phyloP scores from a whole-genome alignment of 2,888 invertebrate genomes.

The Agonopterix subpropinquella region DNA sequence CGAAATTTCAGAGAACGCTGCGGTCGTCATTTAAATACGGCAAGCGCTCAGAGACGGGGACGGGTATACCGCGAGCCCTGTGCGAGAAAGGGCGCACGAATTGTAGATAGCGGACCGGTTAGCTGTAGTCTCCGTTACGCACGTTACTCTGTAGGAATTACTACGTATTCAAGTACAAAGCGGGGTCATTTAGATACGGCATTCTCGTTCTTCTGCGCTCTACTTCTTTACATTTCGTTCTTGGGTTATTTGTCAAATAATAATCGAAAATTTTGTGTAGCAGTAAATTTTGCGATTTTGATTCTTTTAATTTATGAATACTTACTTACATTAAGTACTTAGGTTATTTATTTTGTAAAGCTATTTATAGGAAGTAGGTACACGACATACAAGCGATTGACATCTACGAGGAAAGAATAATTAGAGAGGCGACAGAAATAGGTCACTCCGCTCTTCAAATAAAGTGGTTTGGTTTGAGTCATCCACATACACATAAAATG shows the following conservation, averaged over 20 bases:
- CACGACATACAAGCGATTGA: too few species aligned
- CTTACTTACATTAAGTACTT: too few species aligned
- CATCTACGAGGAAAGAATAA: too few species aligned
- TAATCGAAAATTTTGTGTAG: too few species aligned
- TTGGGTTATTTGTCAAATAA: background rate
- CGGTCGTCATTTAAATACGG: slow-evolving; percentile 20
- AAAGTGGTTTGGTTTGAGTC: too few species aligned
- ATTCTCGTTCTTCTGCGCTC: slow-evolving; percentile 60
- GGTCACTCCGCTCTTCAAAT: too few species aligned
- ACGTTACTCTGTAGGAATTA: slow-evolving; percentile 38
- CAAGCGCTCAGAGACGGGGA: slow-evolving; percentile 19
- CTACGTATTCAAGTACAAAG: slow-evolving; percentile 27
- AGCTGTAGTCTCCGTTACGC: slow-evolving; percentile 22
- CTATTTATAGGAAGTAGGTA: too few species aligned
- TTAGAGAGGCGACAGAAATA: too few species aligned
- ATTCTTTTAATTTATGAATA: too few species aligned
- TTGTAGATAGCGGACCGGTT: slow-evolving; percentile 5
- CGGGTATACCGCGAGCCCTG: background rate
- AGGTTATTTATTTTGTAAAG: too few species aligned
- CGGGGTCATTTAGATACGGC: slow-evolving; percentile 40
- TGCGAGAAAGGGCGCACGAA: slow-evolving; percentile 15
- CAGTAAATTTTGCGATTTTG: too few species aligned
- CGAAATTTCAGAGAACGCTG: slow-evolving; percentile 25
- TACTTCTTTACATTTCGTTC: slow-evolving; percentile 38
- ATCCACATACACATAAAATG: too few species aligned